phyloP scores from a whole-genome alignment of 1,140 invertebrate species.

The Drosophila triauraria region DNA sequence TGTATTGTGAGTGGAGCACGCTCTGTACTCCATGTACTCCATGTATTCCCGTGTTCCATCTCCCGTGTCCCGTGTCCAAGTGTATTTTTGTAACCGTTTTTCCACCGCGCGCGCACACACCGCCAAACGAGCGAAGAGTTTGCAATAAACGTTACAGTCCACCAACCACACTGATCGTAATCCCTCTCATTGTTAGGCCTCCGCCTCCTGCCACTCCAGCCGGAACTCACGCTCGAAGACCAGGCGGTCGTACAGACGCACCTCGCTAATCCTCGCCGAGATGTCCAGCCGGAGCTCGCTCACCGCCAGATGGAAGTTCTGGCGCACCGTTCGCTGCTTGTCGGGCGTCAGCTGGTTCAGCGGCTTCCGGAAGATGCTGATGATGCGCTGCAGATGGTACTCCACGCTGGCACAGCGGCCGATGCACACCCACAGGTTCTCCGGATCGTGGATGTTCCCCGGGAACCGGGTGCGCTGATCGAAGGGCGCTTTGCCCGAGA shows the following conservation, averaged over 20 bases:
- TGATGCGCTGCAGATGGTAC: slow-evolving; percentile 77
- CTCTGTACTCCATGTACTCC: slow-evolving; percentile 20
- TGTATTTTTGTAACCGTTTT: slow-evolving; percentile 74
- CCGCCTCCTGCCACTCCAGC: slow-evolving; percentile 72
- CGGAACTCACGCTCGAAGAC: slow-evolving; percentile 81
- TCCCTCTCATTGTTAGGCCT: slow-evolving; percentile 30
- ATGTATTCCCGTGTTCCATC: slow-evolving; percentile 9
- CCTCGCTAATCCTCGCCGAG: slow-evolving; percentile 75
- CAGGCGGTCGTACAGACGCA: slow-evolving; percentile 74
- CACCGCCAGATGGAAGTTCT: slow-evolving; percentile 79
- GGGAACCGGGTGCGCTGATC: slow-evolving; percentile 76
- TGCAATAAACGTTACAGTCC: slow-evolving; percentile 73
- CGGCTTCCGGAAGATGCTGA: slow-evolving; percentile 73
- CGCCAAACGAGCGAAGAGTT: slow-evolving; percentile 42
- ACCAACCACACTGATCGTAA: slow-evolving; percentile 9
- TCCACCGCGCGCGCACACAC: slow-evolving; percentile 50
- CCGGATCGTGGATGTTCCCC: slow-evolving; percentile 77
- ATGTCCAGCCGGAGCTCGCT: slow-evolving; percentile 80
- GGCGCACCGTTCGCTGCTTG: slow-evolving; percentile 73
- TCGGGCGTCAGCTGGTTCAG: slow-evolving; percentile 72
- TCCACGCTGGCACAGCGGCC: slow-evolving; percentile 78
- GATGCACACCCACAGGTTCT: slow-evolving; percentile 82
- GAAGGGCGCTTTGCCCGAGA: slow-evolving; percentile 69
- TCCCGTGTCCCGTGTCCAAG: slow-evolving; percentile 32
- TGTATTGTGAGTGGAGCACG: slow-evolving; percentile 27